Conservation (phyloP, 2,888 invertebrate genomes). For the Epinotia brunnichana region DNA sequence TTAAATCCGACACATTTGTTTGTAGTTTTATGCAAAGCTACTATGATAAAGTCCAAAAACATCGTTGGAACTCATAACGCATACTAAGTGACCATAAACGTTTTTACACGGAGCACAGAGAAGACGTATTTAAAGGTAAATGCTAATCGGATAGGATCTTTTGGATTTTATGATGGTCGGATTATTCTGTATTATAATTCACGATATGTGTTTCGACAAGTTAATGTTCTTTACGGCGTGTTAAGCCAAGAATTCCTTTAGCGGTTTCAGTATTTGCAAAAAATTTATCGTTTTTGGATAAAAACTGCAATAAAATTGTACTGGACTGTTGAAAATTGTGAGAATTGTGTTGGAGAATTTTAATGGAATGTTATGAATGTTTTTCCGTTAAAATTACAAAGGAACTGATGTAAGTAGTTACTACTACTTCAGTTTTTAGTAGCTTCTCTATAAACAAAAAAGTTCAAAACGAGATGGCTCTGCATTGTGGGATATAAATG, state of each 20-base stretch:
- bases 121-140: not conserved
- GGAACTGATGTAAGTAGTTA: too few species aligned
- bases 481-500: too few species aligned
- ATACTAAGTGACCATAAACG: slow-evolving; percentile 1
- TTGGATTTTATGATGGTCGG: not conserved
- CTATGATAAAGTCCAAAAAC: not conserved
- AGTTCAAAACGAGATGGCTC: too few species aligned
- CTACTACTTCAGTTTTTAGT: too few species aligned
- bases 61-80: slow-evolving; percentile 16
- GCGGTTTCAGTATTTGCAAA: not conserved
- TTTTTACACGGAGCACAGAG: not conserved
- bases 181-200: slow-evolving; percentile 22
- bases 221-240: slow-evolving; percentile 29
- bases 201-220: slow-evolving; percentile 11
- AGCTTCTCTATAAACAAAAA: too few species aligned
- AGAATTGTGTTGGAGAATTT: too few species aligned
- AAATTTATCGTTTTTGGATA: slow-evolving; percentile 7
- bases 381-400: too few species aligned
- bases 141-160: too few species aligned
- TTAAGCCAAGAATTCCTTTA: slow-evolving; percentile 4
- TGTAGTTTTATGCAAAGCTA: not conserved
- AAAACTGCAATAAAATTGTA: not conserved
- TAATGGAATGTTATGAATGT: too few species aligned
- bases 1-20: too few species aligned
- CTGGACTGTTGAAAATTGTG: too few species aligned